Percentiles rank a stretch among this genome's conserved stretches.
phyloP scores from a whole-genome alignment of 2,888 invertebrate genomes.

The Agrochola lota region DNA sequence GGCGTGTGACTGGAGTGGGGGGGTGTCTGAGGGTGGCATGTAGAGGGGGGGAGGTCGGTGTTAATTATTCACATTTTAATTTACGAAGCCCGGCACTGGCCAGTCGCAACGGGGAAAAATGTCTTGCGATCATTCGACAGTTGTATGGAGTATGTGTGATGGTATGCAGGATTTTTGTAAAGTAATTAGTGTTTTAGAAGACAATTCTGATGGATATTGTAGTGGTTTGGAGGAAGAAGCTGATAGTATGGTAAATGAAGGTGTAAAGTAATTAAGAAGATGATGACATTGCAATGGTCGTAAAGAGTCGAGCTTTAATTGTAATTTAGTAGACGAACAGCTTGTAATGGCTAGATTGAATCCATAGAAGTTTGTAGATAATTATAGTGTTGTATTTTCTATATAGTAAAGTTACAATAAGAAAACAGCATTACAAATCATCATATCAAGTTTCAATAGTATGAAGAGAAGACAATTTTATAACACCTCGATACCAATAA shows the following conservation, averaged over 20 bases:
- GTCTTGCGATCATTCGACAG: slow-evolving; percentile 88
- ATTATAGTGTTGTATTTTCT: not conserved
- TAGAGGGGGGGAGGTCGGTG: slow-evolving; percentile 76
- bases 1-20: slow-evolving; percentile 74
- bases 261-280: not conserved
- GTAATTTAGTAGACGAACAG: not conserved
- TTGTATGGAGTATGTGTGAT: slow-evolving; percentile 69
- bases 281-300: not conserved
- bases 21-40: slow-evolving; percentile 66
- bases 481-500: not conserved
- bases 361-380: not conserved
- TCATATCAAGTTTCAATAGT: not conserved
- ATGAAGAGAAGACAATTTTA: not conserved
- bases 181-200: slow-evolving; percentile 9
- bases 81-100: slow-evolving; percentile 85
- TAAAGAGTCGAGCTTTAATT: not conserved
- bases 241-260: not conserved
- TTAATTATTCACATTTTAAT: slow-evolving; percentile 91
- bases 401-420: not conserved
- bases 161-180: slow-evolving; percentile 53
- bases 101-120: slow-evolving; percentile 84
- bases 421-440: not conserved
- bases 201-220: not conserved
- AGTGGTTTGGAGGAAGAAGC: not conserved
- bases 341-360: not conserved